Evolutionary conservation across 2,888 invertebrate genomes (phyloP).

Genomic region (Trichogramma dendrolimi): DNA sequence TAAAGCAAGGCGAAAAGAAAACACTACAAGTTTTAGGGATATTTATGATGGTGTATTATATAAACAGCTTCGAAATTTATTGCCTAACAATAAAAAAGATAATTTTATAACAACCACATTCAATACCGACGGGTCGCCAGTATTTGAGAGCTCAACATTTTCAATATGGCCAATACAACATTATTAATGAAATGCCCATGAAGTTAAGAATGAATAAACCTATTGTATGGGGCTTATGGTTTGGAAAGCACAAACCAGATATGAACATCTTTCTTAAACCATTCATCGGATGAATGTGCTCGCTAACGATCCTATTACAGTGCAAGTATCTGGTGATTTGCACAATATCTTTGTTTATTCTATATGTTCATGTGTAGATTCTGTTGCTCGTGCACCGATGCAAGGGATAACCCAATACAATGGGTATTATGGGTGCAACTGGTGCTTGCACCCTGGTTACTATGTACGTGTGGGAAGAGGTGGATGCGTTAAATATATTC

Average conservation of each 20-base stretch:
- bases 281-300: neutral
- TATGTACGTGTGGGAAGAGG: constrained; percentile 7
- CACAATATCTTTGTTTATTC: constrained; percentile 1
- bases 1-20: neutral
- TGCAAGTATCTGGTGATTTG: constrained; percentile 1
- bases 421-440: constrained; percentile 12
- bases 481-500: constrained; percentile 13
- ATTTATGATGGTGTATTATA: constrained; percentile 17
- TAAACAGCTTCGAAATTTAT: constrained; percentile 9
- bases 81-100: neutral
- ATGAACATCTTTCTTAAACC: constrained; percentile 10
- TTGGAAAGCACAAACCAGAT: constrained; percentile 11
- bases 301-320: neutral
- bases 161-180: constrained; percentile 17
- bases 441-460: constrained; percentile 2
- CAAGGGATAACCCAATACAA: constrained; percentile 15
- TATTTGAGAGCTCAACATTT: constrained; percentile 14
- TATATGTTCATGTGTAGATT: constrained; percentile 8
- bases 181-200: constrained; percentile 19
- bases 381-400: constrained; percentile 5
- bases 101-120: constrained; percentile 15
- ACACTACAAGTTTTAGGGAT: constrained; percentile 1
- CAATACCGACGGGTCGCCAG: constrained; percentile 19
- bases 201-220: constrained; percentile 1
- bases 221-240: constrained; percentile 12